A percentile compares a stretch with the other conserved stretches of the same genome.
phyloP scores from a whole-genome alignment of 2,113 vertebrate species.

The Pagrus major region DNA sequence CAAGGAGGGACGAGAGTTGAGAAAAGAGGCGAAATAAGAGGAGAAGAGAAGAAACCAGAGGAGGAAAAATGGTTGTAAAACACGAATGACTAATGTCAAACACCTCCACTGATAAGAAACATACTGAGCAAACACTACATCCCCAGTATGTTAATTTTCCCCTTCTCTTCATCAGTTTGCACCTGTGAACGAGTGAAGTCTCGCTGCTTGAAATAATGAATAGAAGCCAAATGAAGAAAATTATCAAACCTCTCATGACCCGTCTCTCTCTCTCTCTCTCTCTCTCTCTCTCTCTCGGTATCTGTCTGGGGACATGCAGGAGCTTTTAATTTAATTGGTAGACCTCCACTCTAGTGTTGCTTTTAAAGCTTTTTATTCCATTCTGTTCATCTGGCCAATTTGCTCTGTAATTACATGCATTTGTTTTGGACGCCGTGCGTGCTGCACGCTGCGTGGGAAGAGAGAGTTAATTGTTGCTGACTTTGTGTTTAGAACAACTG shows the following conservation, averaged over 20 bases:
- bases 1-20: neutral
- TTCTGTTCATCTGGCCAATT: conserved; percentile 41
- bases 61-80: neutral
- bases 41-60: neutral
- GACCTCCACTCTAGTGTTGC: conserved; percentile 26
- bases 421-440: neutral
- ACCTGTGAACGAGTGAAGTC: conserved; percentile 6
- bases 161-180: neutral
- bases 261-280: neutral
- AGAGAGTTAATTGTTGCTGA: conserved; percentile 10
- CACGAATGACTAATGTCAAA: neutral
- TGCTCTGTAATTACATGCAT: conserved; percentile 25
- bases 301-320: neutral
- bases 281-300: neutral
- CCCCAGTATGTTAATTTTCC: too few species aligned
- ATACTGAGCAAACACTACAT: neutral
- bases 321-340: conserved; percentile 52
- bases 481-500: neutral
- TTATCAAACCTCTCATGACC: neutral
- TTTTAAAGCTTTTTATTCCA: conserved; percentile 46
- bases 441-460: conserved; percentile 22
- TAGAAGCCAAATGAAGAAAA: neutral
- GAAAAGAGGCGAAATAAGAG: neutral
- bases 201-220: neutral
- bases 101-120: neutral